Conservation (phyloP, 2,797 vertebrate genomes). For the Chaetodon trifasciatus region DNA sequence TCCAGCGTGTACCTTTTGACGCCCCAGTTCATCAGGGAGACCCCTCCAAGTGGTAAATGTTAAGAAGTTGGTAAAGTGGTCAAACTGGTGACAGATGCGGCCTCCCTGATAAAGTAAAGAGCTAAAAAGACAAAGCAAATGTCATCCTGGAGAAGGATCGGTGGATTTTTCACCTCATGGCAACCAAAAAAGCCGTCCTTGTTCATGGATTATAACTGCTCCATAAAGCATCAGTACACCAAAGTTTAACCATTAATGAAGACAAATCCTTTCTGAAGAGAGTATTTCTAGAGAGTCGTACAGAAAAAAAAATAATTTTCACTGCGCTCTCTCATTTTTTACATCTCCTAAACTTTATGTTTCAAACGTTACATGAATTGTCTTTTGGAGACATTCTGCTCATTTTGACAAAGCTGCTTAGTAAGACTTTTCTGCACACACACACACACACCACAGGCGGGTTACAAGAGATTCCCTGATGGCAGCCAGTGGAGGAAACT, state of each 20-base stretch:
- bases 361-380: not conserved
- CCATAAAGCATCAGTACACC: not conserved
- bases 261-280: not conserved
- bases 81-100: too few relatives aligned
- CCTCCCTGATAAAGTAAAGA: too few relatives aligned
- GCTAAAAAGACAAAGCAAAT: too few relatives aligned
- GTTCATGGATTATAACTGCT: not conserved
- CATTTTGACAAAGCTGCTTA: constrained; percentile 29
- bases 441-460: constrained; percentile 19
- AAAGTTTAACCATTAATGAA: not conserved
- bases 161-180: not conserved
- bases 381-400: constrained; percentile 1
- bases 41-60: not conserved
- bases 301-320: not conserved
- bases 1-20: not conserved
- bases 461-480: constrained; percentile 39
- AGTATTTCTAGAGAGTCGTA: not conserved
- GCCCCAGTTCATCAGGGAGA: not conserved
- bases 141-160: not conserved
- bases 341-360: not conserved
- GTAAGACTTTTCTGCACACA: constrained; percentile 1
- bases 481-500: constrained; percentile 67
- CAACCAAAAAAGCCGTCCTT: not conserved
- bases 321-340: not conserved
- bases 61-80: too few relatives aligned